Conservation (phyloP, 2,888 invertebrate species). For the Brachycybe producta region DNA sequence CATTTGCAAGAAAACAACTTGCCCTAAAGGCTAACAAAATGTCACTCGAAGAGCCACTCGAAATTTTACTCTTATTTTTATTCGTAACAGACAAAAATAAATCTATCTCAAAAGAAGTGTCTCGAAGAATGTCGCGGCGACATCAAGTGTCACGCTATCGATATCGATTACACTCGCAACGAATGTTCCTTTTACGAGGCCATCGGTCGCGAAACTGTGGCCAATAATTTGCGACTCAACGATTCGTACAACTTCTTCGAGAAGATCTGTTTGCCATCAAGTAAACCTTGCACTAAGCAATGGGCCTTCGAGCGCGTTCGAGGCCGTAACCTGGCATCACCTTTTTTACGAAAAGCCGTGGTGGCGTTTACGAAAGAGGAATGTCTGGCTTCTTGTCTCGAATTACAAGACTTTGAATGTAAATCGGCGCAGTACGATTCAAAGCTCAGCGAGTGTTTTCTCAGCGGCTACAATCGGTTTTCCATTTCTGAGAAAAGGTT, state of each 20-base stretch:
- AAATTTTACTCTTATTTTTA: neutral
- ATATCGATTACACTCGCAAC: neutral
- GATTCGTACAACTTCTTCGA: conserved; percentile 8
- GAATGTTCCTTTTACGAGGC: neutral
- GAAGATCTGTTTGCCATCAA: conserved; percentile 6
- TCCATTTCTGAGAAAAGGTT: neutral
- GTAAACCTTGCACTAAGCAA: neutral
- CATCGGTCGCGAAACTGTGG: neutral
- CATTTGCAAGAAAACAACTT: too few relatives aligned
- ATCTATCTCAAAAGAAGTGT: conserved; percentile 1
- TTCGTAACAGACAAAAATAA: neutral
- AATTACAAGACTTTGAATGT: conserved; percentile 12
- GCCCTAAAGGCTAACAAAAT: too few relatives aligned
- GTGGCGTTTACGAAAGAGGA: conserved; percentile 13
- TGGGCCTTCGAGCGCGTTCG: conserved; percentile 14
- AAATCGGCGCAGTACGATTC: conserved; percentile 13
- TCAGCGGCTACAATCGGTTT: conserved; percentile 11
- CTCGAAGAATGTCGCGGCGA: conserved; percentile 2
- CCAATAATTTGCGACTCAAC: neutral
- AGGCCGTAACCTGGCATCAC: neutral
- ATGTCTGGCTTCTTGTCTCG: conserved; percentile 15
- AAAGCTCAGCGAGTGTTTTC: conserved; percentile 12
- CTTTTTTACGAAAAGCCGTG: neutral
- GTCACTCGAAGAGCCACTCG: too few relatives aligned
- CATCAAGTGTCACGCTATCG: conserved; percentile 8